Conservation (phyloP, 2,888 invertebrate species). For the Xestia c-nigrum region DNA sequence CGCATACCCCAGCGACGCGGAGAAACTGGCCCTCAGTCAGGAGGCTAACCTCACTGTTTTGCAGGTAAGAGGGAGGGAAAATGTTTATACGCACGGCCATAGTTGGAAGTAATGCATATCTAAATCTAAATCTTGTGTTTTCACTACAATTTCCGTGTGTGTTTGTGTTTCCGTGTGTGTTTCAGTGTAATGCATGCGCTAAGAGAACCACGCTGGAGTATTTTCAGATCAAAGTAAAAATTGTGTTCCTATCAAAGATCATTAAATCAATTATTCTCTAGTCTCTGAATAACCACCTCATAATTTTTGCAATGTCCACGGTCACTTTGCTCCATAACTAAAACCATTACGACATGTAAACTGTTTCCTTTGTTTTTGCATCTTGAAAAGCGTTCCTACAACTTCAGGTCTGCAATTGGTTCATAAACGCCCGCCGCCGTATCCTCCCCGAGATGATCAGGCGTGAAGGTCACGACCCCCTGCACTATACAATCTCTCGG, state of each 20-base stretch:
- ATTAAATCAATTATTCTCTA: not conserved
- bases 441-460: constrained; percentile 98
- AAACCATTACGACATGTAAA: not conserved
- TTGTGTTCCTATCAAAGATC: not conserved
- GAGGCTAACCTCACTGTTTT: constrained; percentile 96
- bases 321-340: not conserved
- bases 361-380: not conserved
- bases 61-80: constrained; percentile 90
- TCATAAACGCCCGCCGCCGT: constrained; percentile 97
- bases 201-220: not conserved
- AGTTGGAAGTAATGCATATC: not conserved
- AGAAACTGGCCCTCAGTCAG: constrained; percentile 96
- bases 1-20: constrained; percentile 98
- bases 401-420: constrained; percentile 96
- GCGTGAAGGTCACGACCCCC: constrained; percentile 97
- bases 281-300: not conserved
- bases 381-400: not conserved
- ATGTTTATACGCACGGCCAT: not conserved
- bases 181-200: not conserved
- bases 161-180: no score
- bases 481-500: constrained; percentile 97
- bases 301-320: not conserved
- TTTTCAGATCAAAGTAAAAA: not conserved
- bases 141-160: not conserved
- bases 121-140: no score